These are phyloP conservation scores for Apamea epomidion DNA, from an alignment of 2,888 invertebrate genomes.

Conservation along the genomic window DNA sequence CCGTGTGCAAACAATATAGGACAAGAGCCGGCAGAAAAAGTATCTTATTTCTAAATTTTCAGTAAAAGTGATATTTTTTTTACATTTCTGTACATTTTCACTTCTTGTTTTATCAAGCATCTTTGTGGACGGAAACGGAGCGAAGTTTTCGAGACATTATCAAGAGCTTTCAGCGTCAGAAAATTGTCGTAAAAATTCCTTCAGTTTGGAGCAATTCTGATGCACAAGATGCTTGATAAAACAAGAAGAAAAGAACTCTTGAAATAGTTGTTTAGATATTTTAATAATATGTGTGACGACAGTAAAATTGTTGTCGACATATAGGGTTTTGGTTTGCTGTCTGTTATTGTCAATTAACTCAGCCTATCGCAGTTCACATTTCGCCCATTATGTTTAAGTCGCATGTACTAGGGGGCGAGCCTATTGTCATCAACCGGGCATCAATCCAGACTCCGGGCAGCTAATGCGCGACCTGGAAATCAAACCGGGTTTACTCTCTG, in stretches of 20 bases:
- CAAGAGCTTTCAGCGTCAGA: conserved; percentile 75
- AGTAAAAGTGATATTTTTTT: not conserved
- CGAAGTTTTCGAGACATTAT: conserved; percentile 75
- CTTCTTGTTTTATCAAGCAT: conserved; percentile 16
- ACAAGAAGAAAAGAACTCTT: too few species aligned
- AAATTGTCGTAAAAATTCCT: conserved; percentile 75
- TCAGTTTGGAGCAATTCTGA: conserved; percentile 71
- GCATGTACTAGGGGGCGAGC: too few species aligned
- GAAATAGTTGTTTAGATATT: conserved; percentile 31
- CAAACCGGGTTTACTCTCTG: too few species aligned
- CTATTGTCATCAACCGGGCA: too few species aligned
- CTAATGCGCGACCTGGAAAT: too few species aligned
- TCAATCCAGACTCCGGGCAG: too few species aligned
- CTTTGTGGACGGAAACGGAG: conserved; percentile 60
- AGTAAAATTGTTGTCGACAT: not conserved
- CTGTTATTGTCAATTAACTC: too few species aligned
- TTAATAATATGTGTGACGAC: not conserved
- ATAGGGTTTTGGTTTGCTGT: not conserved
- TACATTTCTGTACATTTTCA: not conserved
- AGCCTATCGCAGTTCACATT: too few species aligned
- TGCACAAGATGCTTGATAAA: conserved; percentile 42
- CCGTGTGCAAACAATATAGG: not conserved
- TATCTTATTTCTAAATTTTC: not conserved
- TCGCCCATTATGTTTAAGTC: too few species aligned
- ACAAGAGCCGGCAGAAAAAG: too few species aligned